These are phyloP conservation scores for Oncorhynchus mykiss DNA, from an alignment of 2,113 vertebrate genomes.

Conservation along the genomic window DNA sequence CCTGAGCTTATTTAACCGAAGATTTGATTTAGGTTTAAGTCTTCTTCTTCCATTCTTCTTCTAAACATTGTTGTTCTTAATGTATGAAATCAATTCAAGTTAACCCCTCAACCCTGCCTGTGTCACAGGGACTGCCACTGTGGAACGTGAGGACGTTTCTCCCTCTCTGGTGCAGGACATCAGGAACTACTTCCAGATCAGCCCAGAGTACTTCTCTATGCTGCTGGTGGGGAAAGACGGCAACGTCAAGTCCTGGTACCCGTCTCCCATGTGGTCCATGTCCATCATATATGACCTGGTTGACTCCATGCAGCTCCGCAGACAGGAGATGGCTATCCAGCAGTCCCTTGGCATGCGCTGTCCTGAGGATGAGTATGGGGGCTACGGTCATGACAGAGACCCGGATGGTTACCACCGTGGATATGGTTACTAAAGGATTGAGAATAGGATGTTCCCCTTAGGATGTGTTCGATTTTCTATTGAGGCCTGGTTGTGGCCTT, in stretches of 20 bases:
- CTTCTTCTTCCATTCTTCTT: too few relatives aligned
- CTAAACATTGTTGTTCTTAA: too few relatives aligned
- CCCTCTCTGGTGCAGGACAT: conserved; percentile 83
- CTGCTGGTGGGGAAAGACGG: conserved; percentile 89
- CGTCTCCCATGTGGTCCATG: conserved; percentile 92
- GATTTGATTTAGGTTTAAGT: too few relatives aligned
- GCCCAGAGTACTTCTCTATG: conserved; percentile 89
- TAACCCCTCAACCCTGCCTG: neutral
- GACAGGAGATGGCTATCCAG: conserved; percentile 91
- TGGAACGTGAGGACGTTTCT: conserved; percentile 82
- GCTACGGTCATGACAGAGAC: conserved; percentile 80
- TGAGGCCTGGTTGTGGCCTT: neutral
- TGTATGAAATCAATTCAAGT: too few relatives aligned
- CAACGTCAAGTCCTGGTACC: conserved; percentile 91
- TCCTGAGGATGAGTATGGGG: conserved; percentile 83
- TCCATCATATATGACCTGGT: conserved; percentile 86
- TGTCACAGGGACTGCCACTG: conserved; percentile 77
- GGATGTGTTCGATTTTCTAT: neutral
- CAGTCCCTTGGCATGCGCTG: conserved; percentile 87
- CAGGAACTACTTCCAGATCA: conserved; percentile 88
- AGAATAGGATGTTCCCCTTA: neutral
- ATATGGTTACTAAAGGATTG: conserved; percentile 78
- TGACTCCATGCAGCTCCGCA: conserved; percentile 88
- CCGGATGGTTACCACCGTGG: conserved; percentile 81
- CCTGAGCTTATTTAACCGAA: too few relatives aligned